Evolutionary conservation across 2,888 invertebrate species (phyloP), one percentile per base, ranked within the genome.

Genomic region (Rapana venosa): DNA sequence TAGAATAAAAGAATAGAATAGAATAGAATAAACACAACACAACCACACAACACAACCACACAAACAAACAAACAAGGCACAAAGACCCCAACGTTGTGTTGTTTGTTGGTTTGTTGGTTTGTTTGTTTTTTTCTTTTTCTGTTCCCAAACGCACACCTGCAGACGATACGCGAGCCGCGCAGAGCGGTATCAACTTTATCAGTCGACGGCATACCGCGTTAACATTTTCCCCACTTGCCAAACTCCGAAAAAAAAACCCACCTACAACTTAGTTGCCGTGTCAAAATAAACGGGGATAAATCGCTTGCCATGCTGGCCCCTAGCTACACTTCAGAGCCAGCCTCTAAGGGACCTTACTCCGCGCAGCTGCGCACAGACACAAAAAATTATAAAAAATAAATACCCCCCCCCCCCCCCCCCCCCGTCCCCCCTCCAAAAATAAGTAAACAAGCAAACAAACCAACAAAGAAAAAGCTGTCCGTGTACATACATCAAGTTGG

Each of bases 231-330:
- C 79, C 17, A 32, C 32, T 79, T 79, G 79, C 79, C 79, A 79
- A 79, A 79, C 32, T 79, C 79, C 32, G 13, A 79, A 79, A 79
- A 32, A n/a, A n/a, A n/a, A n/a, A n/a, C n/a, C n/a, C n/a, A n/a
- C n/a, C n/a, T n/a, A 79, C 35, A 35, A 35, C 79, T 20, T 11
- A 32, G 32, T 22, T 32, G 79, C 4, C 79, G 32, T 79, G 79
- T 79, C 79, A 79, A 79, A 79, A 79, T 26, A 79, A 35, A 79
- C 79, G 32, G 35, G 79, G 79, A 79, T 79, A 79, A 79, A 79
- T 79, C 17, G 35, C 79, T 79, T n/a, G 17, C 4, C 79, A 2
- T 35, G 11, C n/a, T n/a, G n/a, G n/a, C 35, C 79, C 35, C 17
- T 32, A 61, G 61, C 17, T 17, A 26, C 66, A 6, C 17, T 22